These are phyloP conservation scores for Penaeus indicus DNA, from an alignment of 1,140 invertebrate species.

Conservation along the genomic window DNA sequence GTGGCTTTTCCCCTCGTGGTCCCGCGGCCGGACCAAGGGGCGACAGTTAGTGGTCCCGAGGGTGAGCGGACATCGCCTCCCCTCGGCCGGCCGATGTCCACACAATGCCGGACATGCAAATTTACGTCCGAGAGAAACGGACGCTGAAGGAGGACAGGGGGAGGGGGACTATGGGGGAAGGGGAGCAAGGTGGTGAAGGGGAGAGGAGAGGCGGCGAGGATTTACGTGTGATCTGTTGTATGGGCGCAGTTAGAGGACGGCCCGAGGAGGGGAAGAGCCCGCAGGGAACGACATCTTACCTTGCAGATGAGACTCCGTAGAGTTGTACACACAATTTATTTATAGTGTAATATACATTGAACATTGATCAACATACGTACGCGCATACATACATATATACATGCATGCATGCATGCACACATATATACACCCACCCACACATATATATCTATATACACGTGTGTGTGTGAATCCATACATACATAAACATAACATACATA, in stretches of 20 bases:
- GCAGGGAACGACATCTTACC: too few relatives aligned
- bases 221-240: too few relatives aligned
- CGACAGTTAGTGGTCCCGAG: constrained; percentile 55
- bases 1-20: constrained; percentile 42
- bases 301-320: too few relatives aligned
- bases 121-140: constrained; percentile 42
- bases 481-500: constrained; percentile 11
- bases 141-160: background rate
- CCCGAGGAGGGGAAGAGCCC: background rate
- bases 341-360: too few relatives aligned
- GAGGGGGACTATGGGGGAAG: background rate
- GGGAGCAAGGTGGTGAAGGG: background rate
- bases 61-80: constrained; percentile 12
- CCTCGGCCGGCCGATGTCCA: constrained; percentile 40
- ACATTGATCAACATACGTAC: background rate
- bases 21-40: constrained; percentile 45
- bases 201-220: background rate
- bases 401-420: background rate
- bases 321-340: too few relatives aligned
- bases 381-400: background rate
- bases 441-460: constrained; percentile 18
- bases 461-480: constrained; percentile 12
- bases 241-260: too few relatives aligned
- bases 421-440: background rate
- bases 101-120: constrained; percentile 52